Conservation (phyloP, 2,888 invertebrate genomes). For the Phyllotreta striolata region DNA sequence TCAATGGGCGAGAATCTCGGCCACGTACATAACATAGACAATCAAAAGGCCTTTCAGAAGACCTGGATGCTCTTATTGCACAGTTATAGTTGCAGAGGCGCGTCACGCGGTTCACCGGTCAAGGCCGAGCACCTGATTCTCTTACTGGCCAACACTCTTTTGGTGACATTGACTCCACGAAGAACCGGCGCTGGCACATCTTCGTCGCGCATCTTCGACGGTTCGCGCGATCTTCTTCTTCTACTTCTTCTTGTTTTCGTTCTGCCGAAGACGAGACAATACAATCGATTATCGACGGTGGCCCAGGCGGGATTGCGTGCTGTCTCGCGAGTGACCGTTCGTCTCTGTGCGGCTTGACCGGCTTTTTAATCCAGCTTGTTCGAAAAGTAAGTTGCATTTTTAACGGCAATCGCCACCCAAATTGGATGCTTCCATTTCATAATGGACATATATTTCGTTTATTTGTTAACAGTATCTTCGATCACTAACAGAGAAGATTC, state of each 20-base stretch:
- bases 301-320: slow-evolving; percentile 18
- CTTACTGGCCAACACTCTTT: slow-evolving; percentile 33
- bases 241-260: slow-evolving; percentile 28
- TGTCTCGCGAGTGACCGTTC: slow-evolving; percentile 11
- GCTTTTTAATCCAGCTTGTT: too few relatives aligned
- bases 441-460: too few relatives aligned
- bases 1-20: too few relatives aligned
- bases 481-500: too few relatives aligned
- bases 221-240: slow-evolving; percentile 38
- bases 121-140: slow-evolving; percentile 55
- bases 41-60: too few relatives aligned
- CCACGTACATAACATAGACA: too few relatives aligned
- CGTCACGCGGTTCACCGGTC: slow-evolving; percentile 52
- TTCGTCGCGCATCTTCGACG: slow-evolving; percentile 43
- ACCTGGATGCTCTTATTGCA: slow-evolving; percentile 32
- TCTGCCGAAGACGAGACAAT: slow-evolving; percentile 28
- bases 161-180: slow-evolving; percentile 59
- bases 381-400: too few relatives aligned
- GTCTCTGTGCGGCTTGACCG: slow-evolving; percentile 2
- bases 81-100: slow-evolving; percentile 32
- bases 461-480: too few relatives aligned
- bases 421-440: too few relatives aligned
- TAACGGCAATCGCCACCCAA: too few relatives aligned
- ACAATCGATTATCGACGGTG: slow-evolving; percentile 28
- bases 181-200: slow-evolving; percentile 41